Evolutionary conservation across 2,113 vertebrate species (phyloP).

Genomic region (Erinaceus europaeus): DNA sequence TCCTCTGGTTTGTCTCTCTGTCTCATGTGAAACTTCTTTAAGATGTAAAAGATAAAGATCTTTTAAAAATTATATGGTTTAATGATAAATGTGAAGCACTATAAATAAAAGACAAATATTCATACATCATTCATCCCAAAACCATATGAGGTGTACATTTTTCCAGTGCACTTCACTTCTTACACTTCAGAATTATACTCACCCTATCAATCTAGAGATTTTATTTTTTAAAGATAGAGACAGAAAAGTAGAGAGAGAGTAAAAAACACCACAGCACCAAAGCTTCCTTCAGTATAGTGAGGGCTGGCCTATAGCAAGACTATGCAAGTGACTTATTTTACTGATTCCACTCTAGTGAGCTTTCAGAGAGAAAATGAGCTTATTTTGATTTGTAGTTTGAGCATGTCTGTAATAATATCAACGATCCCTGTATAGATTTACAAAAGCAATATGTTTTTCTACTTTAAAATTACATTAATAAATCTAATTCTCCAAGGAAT

Average conservation of each 20-base stretch:
- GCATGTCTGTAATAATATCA: not conserved
- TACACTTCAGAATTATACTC: not conserved
- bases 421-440: not conserved
- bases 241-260: no score
- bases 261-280: not conserved
- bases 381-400: slow-evolving; percentile 18
- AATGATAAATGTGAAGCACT: not conserved
- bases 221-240: not conserved
- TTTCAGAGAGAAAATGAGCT: not conserved
- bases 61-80: slow-evolving; percentile 37
- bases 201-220: not conserved
- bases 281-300: not conserved
- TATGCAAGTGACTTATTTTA: no score
- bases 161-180: not conserved
- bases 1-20: no score
- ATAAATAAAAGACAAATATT: not conserved
- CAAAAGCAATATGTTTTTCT: not conserved
- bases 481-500: slow-evolving; percentile 18
- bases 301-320: no score
- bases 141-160: not conserved
- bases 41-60: not conserved
- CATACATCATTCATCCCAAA: not conserved
- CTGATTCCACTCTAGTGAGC: not conserved
- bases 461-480: not conserved
- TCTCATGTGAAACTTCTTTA: no score